phyloP scores from a whole-genome alignment of 2,888 invertebrate species.

The Nyleta sp. region DNA sequence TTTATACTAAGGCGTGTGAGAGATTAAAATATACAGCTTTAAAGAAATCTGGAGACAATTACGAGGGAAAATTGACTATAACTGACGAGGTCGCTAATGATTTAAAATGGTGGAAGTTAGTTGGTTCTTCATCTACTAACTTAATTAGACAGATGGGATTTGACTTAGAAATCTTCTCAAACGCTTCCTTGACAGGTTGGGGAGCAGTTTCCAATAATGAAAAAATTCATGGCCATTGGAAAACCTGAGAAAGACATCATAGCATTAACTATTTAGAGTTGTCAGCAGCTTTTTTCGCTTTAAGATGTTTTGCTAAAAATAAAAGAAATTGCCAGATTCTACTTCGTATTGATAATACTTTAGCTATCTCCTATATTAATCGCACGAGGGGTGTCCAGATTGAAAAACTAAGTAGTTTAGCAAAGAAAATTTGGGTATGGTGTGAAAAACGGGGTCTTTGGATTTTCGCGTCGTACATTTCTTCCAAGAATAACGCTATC shows the following conservation, averaged over 20 bases:
- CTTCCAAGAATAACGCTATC: neutral
- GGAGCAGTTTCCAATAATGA: constrained; percentile 16
- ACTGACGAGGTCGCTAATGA: neutral
- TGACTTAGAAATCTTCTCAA: constrained; percentile 34
- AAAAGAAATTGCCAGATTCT: constrained; percentile 20
- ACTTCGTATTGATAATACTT: constrained; percentile 47
- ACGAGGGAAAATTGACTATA: constrained; percentile 7
- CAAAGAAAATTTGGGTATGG: neutral
- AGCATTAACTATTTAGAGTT: constrained; percentile 51
- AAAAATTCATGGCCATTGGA: neutral
- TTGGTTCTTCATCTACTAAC: neutral
- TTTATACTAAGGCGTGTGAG: constrained; percentile 36
- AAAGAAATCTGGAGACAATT: constrained; percentile 1
- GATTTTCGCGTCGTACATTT: neutral
- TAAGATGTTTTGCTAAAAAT: constrained; percentile 48
- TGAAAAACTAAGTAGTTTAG: neutral
- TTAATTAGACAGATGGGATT: constrained; percentile 14
- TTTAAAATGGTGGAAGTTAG: constrained; percentile 24
- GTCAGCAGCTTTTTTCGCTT: constrained; percentile 42
- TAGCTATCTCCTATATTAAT: constrained; percentile 47
- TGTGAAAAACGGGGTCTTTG: neutral
- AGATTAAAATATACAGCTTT: constrained; percentile 29
- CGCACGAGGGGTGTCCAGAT: constrained; percentile 23
- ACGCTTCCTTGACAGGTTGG: constrained; percentile 45
- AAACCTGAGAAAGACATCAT: neutral